Evolutionary conservation across 2,888 invertebrate genomes (phyloP).

Genomic region (Pachliopta kotzebuea): DNA sequence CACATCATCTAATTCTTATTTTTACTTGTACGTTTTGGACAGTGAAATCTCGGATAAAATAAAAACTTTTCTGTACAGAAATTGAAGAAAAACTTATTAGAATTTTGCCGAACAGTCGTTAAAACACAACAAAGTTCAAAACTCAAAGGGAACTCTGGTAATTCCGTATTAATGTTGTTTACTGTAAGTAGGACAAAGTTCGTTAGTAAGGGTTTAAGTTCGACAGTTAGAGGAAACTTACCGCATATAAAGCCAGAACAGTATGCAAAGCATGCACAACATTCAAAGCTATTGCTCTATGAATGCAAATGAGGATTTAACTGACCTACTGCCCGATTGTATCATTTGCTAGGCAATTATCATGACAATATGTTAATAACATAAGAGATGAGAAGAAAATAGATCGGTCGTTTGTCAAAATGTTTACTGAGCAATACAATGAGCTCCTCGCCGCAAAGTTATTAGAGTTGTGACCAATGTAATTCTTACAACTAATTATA

Average conservation of each 20-base stretch:
- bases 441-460: neutral
- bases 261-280: conserved; percentile 12
- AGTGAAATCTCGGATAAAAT: too few species aligned
- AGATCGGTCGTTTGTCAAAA: neutral
- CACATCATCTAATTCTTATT: too few species aligned
- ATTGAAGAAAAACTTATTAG: neutral
- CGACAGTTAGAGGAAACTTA: conserved; percentile 21
- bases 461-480: neutral
- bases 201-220: conserved; percentile 16
- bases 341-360: neutral
- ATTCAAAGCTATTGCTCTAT: conserved; percentile 7
- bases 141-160: conserved; percentile 10
- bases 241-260: conserved; percentile 14
- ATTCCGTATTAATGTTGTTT: conserved; percentile 19
- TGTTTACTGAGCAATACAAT: neutral
- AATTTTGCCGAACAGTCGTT: neutral
- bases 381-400: neutral
- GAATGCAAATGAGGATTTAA: conserved; percentile 12
- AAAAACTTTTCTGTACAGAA: neutral
- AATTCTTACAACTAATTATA: too few species aligned
- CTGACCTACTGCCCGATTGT: neutral
- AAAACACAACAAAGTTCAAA: conserved; percentile 9
- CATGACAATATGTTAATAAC: neutral
- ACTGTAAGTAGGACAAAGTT: conserved; percentile 12
- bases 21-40: too few species aligned